Evolutionary conservation across 2,888 invertebrate genomes (phyloP).

Genomic region (Ormyrus rosae): DNA sequence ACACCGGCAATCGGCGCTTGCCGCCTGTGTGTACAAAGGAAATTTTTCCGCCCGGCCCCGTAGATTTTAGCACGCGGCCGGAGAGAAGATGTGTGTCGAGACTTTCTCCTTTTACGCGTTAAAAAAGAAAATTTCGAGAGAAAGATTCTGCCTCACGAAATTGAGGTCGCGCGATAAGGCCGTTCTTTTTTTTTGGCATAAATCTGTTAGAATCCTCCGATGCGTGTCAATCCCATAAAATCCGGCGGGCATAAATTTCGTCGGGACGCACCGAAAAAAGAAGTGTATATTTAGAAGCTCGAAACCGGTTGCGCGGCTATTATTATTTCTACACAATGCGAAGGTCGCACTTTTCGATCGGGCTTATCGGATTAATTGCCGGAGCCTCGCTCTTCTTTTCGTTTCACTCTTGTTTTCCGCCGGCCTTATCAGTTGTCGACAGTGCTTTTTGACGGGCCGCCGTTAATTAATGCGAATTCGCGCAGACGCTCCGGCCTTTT

Average conservation of each 20-base stretch:
- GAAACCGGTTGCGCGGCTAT: neutral
- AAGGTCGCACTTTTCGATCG: neutral
- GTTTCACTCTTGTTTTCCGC: too few relatives aligned
- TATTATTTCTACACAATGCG: neutral
- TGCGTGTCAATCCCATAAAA: too few relatives aligned
- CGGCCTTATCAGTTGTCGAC: too few relatives aligned
- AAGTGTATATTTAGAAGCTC: neutral
- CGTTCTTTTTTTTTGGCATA: neutral
- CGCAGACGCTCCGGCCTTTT: neutral
- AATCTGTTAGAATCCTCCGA: too few relatives aligned
- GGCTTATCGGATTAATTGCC: neutral
- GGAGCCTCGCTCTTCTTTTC: neutral
- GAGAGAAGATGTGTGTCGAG: neutral
- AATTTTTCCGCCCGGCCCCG: neutral
- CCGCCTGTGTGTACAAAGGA: neutral
- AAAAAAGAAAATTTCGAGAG: neutral
- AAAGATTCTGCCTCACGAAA: neutral
- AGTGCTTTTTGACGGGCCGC: neutral
- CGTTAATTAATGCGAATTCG: slow-evolving; percentile 39
- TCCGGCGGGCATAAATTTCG: neutral
- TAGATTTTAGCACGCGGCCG: neutral
- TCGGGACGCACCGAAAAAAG: neutral
- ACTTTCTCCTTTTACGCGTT: slow-evolving; percentile 24
- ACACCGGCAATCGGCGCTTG: neutral
- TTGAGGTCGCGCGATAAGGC: neutral